These are phyloP conservation scores for Cryptoleucopteryx plumbea DNA, from an alignment of 2,113 vertebrate genomes.

Conservation along the genomic window DNA sequence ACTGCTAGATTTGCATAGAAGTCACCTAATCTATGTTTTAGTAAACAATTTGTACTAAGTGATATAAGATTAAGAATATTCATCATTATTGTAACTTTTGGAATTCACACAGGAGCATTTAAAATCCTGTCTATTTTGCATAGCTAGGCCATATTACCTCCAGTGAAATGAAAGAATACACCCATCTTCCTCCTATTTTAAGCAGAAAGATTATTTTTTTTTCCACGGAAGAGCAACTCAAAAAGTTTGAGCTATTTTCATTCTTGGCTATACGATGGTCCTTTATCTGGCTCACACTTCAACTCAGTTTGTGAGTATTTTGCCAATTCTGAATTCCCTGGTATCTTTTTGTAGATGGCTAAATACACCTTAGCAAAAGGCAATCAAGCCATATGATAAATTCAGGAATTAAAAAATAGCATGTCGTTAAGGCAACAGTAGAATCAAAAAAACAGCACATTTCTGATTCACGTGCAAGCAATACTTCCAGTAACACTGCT, in stretches of 20 bases:
- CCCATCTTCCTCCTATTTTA: not conserved
- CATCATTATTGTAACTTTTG: not conserved
- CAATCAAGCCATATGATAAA: not conserved
- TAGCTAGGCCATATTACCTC: not conserved
- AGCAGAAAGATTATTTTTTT: not conserved
- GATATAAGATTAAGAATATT: not conserved
- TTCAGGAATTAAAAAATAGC: not conserved
- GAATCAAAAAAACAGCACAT: not conserved
- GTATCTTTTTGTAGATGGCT: not conserved
- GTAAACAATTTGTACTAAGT: not conserved
- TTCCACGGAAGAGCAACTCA: not conserved
- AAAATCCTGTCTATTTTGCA: not conserved
- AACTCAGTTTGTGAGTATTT: not conserved
- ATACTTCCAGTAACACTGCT: not conserved
- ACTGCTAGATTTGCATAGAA: not conserved
- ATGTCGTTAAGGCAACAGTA: not conserved
- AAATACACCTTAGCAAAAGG: not conserved
- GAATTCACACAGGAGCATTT: not conserved
- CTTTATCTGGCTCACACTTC: not conserved
- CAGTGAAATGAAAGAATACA: not conserved
- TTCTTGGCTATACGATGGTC: not conserved
- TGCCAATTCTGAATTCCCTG: not conserved
- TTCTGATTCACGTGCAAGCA: not conserved
- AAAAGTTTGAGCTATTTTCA: not conserved
- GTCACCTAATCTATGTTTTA: not conserved